A percentile compares a stretch with the other conserved stretches of the same genome.
phyloP scores from a whole-genome alignment of 92 coral and sea anemone species.

The Palythoa caribaeorum region DNA sequence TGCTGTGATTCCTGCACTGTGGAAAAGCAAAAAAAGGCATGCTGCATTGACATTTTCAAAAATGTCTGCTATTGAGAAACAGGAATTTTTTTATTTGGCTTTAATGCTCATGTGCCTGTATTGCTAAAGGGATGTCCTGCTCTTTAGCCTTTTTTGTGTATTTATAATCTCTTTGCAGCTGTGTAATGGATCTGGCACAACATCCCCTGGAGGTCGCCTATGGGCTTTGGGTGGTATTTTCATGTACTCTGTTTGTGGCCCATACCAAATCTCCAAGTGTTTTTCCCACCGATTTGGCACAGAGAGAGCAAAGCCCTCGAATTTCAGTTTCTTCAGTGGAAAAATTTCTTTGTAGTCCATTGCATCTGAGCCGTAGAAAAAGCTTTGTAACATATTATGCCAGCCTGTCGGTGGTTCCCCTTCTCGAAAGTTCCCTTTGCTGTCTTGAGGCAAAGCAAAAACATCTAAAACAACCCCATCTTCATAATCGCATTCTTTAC shows the following conservation, averaged over 20 bases:
- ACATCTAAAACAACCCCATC: conserved; percentile 79
- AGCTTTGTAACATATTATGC: conserved; percentile 23
- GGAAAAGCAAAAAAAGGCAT: too few relatives aligned
- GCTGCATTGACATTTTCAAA: too few relatives aligned
- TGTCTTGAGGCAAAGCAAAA: conserved; percentile 49
- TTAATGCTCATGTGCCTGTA: not conserved
- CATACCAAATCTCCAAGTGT: conserved; percentile 52
- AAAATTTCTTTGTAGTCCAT: conserved; percentile 33
- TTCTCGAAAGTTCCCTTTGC: conserved; percentile 29
- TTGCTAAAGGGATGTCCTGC: conserved; percentile 32
- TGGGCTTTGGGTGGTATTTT: conserved; percentile 58
- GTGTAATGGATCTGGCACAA: conserved; percentile 60
- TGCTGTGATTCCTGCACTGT: too few relatives aligned
- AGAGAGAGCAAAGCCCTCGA: conserved; percentile 76
- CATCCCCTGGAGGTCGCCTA: conserved; percentile 45
- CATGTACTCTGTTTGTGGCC: conserved; percentile 51
- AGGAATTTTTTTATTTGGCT: not conserved
- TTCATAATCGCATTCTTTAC: conserved; percentile 67
- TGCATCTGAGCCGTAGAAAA: conserved; percentile 34
- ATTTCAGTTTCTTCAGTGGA: conserved; percentile 71
- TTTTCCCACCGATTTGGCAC: conserved; percentile 73
- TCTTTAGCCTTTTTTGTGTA: not conserved
- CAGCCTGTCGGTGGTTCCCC: conserved; percentile 6
- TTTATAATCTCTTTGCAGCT: conserved; percentile 68
- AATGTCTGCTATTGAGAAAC: too few relatives aligned